Evolutionary conservation across 2,888 invertebrate genomes (phyloP), one percentile per base, ranked within the genome.

Genomic region (Unio pictorum): DNA sequence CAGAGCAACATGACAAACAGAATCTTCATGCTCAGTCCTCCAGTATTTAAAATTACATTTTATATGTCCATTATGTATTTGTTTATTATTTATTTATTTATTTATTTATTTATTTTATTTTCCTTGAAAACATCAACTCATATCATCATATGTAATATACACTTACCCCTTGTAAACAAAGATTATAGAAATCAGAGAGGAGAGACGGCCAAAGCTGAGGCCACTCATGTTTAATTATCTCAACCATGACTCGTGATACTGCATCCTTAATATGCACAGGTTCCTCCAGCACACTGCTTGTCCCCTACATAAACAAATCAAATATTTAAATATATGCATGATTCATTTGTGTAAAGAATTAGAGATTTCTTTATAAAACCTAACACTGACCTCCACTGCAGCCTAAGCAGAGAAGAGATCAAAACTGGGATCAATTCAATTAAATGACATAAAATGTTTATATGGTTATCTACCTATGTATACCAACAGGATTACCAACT

Each of bases 181-280:
- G 94, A 82, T 94, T 93, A 72, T 95, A 95, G 2, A 98, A 92
- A 89, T 97, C 97, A 0, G 93, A 92, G 55, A 98, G 90, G 55
- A 98, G 90, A 0, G 95, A 93, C 0, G 96, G 95, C 98, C 98
- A 98, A 79, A 97, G 95, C 88, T 98, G 98, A 0, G 98, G 98
- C 98, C 98, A 98, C 89, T 98, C 98, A 17, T 98, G 92, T 88
- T 98, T 98, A 67, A 96, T 95, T 94, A 98, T 96, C 91, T 98
- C 98, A 0, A 98, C 98, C 67, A 98, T 94, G n/a, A 97, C 95
- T 64, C 97, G 92, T 20, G 96, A 87, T 60, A 91, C 77, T 11
- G 81, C 89, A 85, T 90, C 89, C 75, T 90, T 90, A 60, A 90
- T 84, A 74, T 88, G 89, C 56, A 76, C 77, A 76, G 92, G 91